Evolutionary conservation across 2,888 invertebrate species (phyloP).

Genomic region (Nezara viridula): DNA sequence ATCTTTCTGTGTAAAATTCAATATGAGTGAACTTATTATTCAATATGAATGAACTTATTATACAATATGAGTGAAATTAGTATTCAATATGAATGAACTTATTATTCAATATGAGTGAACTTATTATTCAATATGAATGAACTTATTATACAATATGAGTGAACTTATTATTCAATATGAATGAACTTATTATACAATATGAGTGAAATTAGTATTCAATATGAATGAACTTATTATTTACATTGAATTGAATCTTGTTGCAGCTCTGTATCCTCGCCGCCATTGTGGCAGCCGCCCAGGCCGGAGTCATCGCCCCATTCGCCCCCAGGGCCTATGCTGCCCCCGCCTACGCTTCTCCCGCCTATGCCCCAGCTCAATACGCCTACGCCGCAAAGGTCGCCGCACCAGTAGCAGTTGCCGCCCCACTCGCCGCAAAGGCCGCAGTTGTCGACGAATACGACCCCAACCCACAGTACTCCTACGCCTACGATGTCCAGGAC

Average conservation of each 20-base stretch:
- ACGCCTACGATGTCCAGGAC: slow-evolving; percentile 66
- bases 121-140: no score
- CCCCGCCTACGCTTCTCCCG: slow-evolving; percentile 61
- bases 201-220: no score
- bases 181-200: no score
- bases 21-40: no score
- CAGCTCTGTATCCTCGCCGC: slow-evolving; percentile 53
- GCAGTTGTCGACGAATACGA: slow-evolving; percentile 66
- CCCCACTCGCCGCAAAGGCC: slow-evolving; percentile 75
- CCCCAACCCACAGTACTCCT: slow-evolving; percentile 66
- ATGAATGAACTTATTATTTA: no score
- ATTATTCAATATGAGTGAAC: no score
- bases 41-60: no score
- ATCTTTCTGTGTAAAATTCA: no score
- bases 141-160: no score
- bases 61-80: no score
- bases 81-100: no score
- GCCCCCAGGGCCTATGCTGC: slow-evolving; percentile 60
- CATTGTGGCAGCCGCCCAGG: slow-evolving; percentile 62
- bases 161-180: no score
- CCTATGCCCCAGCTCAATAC: slow-evolving; percentile 67
- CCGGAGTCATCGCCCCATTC: slow-evolving; percentile 63
- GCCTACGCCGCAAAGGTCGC: slow-evolving; percentile 68
- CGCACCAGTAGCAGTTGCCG: slow-evolving; percentile 70
- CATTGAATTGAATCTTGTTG: neutral